Base-by-base conservation (phyloP, 1,140 invertebrate species). In the Temnothorax longispinosus region DNA sequence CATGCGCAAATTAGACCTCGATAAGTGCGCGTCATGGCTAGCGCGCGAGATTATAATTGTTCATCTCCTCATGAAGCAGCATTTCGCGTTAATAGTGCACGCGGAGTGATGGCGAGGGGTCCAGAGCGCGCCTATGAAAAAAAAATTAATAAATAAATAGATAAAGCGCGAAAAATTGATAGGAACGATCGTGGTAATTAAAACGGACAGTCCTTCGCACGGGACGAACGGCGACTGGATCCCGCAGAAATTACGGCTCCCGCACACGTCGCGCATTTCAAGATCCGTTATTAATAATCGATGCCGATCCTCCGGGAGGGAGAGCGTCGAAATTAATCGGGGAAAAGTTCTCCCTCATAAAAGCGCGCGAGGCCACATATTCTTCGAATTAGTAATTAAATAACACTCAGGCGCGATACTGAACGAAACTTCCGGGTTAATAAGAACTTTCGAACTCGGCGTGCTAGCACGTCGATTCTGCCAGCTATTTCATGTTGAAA, bases 401-500 rank as follows among this genome's bases (percentile, higher is more conserved):
- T 91, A 91, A 91, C 88, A 89, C 80, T 91, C 71, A 62, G 88
- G 58, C 84, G 75, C 72, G 84, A 81, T 90, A 91, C 76, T 81
- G 86, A 91, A 90, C 84, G 84, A 89, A 91, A 91, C 78, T 89
- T 91, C 88, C 64, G 85, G 78, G 85, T 89, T 91, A 90, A 91
- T 89, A 91, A 91, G 90, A 91, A 91, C 74, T 91, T 91, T 21
- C 38, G 21, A 52, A 56, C 65, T 81, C 58, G 32, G 56, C 56
- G 77, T 38, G 67, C 86, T 44, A 87, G 86, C 87, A 88, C 89
- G 90, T 91, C 90, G 90, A 91, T 91, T 90, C 90, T 87, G 87
- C 85, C 77, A 87, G 87, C 89, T 91, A 90, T 91, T 91, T 90
- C 90, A 89, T 81, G 74, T 91, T 91, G 90, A 90, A 91, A 91